These are phyloP conservation scores for Himalopsyche tibetana DNA, from an alignment of 2,888 invertebrate species.

Conservation along the genomic window DNA sequence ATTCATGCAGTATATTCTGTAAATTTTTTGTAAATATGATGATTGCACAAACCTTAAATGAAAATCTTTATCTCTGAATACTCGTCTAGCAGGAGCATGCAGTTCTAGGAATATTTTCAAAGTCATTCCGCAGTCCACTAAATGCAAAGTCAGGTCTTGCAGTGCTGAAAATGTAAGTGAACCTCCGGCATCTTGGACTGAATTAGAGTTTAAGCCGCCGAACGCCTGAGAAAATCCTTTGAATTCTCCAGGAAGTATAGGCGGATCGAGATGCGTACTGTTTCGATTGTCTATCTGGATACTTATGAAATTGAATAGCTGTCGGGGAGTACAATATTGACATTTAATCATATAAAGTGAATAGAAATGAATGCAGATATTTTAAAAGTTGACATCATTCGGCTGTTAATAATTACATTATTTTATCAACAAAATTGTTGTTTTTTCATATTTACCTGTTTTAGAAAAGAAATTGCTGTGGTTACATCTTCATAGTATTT, in stretches of 20 bases:
- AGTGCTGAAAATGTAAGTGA: slow-evolving; percentile 74
- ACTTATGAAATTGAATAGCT: slow-evolving; percentile 76
- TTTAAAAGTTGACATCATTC: too few relatives aligned
- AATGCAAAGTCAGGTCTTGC: slow-evolving; percentile 82
- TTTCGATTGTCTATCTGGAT: slow-evolving; percentile 76
- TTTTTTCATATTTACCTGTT: slow-evolving; percentile 70
- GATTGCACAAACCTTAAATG: slow-evolving; percentile 72
- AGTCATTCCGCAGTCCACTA: slow-evolving; percentile 84
- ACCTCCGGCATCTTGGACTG: slow-evolving; percentile 66
- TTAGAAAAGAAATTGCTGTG: slow-evolving; percentile 76
- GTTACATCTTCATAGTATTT: slow-evolving; percentile 80
- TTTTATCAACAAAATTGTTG: too few relatives aligned
- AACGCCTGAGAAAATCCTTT: slow-evolving; percentile 73
- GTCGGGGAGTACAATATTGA: slow-evolving; percentile 51
- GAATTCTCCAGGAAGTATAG: slow-evolving; percentile 74
- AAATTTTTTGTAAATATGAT: not conserved
- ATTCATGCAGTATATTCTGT: too few relatives aligned
- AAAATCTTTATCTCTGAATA: slow-evolving; percentile 79
- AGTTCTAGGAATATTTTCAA: slow-evolving; percentile 82
- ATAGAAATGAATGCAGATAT: too few relatives aligned
- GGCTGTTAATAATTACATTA: not conserved
- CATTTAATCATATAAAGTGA: too few relatives aligned
- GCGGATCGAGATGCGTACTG: slow-evolving; percentile 71
- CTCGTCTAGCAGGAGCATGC: slow-evolving; percentile 77
- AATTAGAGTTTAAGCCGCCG: slow-evolving; percentile 68